Conservation (phyloP, 1,140 invertebrate species). For the Vanessa tameamea region DNA sequence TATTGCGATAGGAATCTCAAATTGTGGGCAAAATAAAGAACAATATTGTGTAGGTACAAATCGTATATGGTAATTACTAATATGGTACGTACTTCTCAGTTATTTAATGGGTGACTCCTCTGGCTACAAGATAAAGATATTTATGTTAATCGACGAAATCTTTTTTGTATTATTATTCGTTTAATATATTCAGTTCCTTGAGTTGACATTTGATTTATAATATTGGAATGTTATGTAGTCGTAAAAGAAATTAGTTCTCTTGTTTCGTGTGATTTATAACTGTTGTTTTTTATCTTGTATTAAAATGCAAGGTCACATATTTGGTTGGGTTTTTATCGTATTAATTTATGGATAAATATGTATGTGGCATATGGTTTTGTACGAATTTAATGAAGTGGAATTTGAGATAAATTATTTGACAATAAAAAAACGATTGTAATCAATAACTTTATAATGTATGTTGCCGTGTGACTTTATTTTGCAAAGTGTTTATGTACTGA, state of each 20-base stretch:
- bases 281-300: conserved; percentile 37
- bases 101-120: neutral
- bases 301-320: conserved; percentile 40
- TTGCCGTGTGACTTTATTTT: neutral
- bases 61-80: too few species aligned
- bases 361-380: neutral
- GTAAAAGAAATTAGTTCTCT: conserved; percentile 45
- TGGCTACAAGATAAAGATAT: too few species aligned
- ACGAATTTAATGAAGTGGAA: conserved; percentile 13
- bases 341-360: conserved; percentile 14
- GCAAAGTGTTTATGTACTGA: neutral
- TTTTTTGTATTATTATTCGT: too few species aligned
- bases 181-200: conserved; percentile 32
- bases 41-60: too few species aligned
- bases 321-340: conserved; percentile 24
- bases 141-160: too few species aligned
- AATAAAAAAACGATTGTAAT: neutral
- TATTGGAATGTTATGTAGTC: conserved; percentile 27
- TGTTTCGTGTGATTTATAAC: conserved; percentile 41
- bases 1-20: too few species aligned
- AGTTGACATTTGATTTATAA: conserved; percentile 47
- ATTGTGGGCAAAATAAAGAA: too few species aligned
- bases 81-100: neutral
- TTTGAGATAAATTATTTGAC: neutral
- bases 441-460: neutral